A percentile compares a stretch with the other conserved stretches of the same genome.
phyloP scores from a whole-genome alignment of 2,888 invertebrate genomes.

The Platycnemis pennipes region DNA sequence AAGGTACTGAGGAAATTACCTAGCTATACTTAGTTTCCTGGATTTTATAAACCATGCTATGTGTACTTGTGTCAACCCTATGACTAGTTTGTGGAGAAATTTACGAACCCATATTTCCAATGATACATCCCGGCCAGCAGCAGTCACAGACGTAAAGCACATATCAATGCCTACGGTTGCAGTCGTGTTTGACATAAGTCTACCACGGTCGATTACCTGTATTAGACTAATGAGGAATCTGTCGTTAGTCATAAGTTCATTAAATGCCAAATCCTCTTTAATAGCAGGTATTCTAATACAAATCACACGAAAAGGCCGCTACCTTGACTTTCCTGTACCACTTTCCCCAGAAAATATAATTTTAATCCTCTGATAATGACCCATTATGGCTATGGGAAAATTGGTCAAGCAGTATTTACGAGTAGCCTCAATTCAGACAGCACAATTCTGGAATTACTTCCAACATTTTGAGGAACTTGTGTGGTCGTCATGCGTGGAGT shows the following conservation, averaged over 20 bases:
- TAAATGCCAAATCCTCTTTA: no score
- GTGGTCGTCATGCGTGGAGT: not conserved
- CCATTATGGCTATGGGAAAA: not conserved
- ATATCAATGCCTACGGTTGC: not conserved
- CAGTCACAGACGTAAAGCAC: not conserved
- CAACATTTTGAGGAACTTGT: not conserved
- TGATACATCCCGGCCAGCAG: not conserved
- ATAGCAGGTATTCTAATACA: not conserved
- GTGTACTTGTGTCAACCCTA: not conserved
- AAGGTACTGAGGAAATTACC: no score
- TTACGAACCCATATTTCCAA: not conserved
- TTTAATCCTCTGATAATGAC: conserved; percentile 82
- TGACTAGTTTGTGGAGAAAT: not conserved
- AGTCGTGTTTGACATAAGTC: not conserved
- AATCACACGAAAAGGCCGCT: not conserved
- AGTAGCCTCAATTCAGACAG: not conserved
- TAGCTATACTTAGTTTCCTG: no score
- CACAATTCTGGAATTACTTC: not conserved
- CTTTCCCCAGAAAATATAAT: conserved; percentile 98
- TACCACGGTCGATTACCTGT: not conserved
- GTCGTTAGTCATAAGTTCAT: not conserved
- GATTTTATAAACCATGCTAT: no score
- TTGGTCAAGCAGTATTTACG: not conserved
- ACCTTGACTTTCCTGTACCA: conserved; percentile 99
- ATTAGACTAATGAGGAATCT: not conserved